Base-by-base conservation (phyloP, 2,888 invertebrate species). In the Drosophila infuscata region DNA sequence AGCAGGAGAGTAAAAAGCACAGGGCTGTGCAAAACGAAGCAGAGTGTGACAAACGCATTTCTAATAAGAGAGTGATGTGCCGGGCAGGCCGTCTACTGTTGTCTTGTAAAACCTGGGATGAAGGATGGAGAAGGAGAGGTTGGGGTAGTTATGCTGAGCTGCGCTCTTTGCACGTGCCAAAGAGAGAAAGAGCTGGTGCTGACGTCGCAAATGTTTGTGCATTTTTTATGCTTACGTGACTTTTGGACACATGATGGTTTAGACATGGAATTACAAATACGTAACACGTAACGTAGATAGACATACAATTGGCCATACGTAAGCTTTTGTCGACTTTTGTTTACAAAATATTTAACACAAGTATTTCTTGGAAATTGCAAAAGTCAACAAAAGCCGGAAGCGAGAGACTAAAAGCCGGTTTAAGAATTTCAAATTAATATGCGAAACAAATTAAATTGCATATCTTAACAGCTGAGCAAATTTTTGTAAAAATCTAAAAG, bases 221-320 rank as follows among this genome's bases (percentile, higher is more conserved):
- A 81, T 67, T 66, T 63, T 79, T 78, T 76, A 52, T 66, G 76
- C 81, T 81, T 81, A 81, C 81, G 81, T 81, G 81, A 79, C 79
- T 76, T 69, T 65, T 67, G 61, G 53, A 69, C 70, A 70, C 62
- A 68, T 51, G 49, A 53, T 64, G 46, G 57, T 54, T 51, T 48
- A 29, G 38, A 48, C 41, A 61, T 43, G 43, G 46, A 8, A 25
- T 46, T 46, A 46, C 29, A 49, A 20, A 30, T 41, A 60, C 25
- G 15, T 53, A 32, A 32, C 38, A n/a, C 56, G 56, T 61, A 41
- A 43, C 41, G 25, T 29, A 41, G 12, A 43, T 43, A 56, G 41
- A 32, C 25, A 25, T 17, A 36, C 29, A 15, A 54, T 35, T 51
- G 41, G 20, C 2, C 8, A 8, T 46, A 52, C 15, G 41, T n/a